Evolutionary conservation across 2,797 vertebrate species (phyloP).

Genomic region (Leucoraja ocellata): DNA sequence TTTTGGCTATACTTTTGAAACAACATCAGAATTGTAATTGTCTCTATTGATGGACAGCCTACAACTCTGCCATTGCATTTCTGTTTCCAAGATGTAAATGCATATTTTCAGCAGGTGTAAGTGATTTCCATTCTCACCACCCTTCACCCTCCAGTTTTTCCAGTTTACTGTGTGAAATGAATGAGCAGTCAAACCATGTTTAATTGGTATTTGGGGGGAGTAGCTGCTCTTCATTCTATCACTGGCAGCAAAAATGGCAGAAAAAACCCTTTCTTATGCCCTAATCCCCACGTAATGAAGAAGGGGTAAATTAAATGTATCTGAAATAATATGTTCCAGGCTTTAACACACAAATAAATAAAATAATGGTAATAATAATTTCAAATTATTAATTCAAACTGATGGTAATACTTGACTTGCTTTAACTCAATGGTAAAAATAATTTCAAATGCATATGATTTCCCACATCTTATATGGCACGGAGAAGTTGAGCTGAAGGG

Average conservation of each 20-base stretch:
- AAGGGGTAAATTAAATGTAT: too few species aligned
- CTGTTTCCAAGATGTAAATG: not conserved
- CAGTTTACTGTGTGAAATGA: not conserved
- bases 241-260: too few species aligned
- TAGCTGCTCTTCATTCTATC: not conserved
- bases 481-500: too few species aligned
- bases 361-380: too few species aligned
- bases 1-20: not conserved
- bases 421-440: not conserved
- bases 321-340: not conserved
- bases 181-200: too few species aligned
- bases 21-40: slow-evolving; percentile 9
- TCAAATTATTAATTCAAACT: not conserved
- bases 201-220: not conserved
- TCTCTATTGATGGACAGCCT: not conserved
- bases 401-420: not conserved
- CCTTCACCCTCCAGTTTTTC: too few species aligned
- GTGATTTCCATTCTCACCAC: too few species aligned
- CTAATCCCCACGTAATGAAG: too few species aligned
- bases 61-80: not conserved
- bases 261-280: too few species aligned
- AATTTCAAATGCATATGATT: not conserved
- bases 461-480: not conserved
- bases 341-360: not conserved
- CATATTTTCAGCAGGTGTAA: not conserved